Evolutionary conservation across 2,888 invertebrate genomes (phyloP), one percentile per base, ranked within the genome.

Genomic region (Watsonalla binaria): DNA sequence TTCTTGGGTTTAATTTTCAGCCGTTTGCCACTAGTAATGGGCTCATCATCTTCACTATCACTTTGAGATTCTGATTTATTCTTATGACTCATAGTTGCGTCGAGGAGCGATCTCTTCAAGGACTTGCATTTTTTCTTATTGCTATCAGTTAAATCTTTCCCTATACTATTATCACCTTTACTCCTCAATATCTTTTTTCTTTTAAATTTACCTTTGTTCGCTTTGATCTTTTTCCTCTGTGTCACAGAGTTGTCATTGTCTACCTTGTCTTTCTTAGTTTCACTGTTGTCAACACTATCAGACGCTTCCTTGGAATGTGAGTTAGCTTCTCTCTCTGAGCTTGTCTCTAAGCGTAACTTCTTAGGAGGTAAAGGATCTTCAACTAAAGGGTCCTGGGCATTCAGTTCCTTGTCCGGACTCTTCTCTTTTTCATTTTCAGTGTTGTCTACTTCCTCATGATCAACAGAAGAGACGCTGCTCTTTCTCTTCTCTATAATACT

Each of bases 1-100:
- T 88, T 90, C 72, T 91, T 92, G 55, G 90, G 89, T 72, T 88
- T 92, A 59, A 84, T 86, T 76, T 91, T 91, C 46, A 88, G 74
- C 47, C 90, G 74, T 69, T 92, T 90, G 5, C 90, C 89, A 51
- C 80, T 81, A 45, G 81, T 73, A 15, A 82, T 73, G 6, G 84
- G 80, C 62, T 89, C 86, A n/a, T 87, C 80, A 15, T 79, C 84
- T 54, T 91, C 87, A 63, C 85, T 89, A 63, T 90, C 87, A 52
- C 83, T 85, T 61, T 90, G 90, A 80, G 89, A 91, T 82, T 91
- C 90, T 46, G 85, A 80, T 78, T 84, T 86, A 56, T 78, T 83
- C 65, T 86, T 86, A 65, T 88, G 88, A 75, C 88, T 84, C 63
- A 82, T 64, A 1, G 80, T 81, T 35, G 80, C 73, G 61, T 84